Conservation (phyloP, 2,113 vertebrate genomes). For the Brachionichthys hirsutus region DNA sequence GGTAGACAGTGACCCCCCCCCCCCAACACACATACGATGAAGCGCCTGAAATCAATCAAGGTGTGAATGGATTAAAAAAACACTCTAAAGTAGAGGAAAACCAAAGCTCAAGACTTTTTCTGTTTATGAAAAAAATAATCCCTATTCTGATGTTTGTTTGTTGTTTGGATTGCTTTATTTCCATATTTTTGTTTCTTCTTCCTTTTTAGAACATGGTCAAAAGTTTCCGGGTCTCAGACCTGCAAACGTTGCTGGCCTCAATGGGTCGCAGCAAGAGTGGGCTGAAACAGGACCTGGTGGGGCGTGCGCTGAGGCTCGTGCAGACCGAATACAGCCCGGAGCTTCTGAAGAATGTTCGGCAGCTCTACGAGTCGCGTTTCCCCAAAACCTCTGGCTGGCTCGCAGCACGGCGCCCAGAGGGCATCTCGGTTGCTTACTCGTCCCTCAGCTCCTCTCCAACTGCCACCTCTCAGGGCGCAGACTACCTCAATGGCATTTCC, state of each 20-base stretch:
- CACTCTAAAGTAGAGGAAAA: no score
- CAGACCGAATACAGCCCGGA: constrained; percentile 97
- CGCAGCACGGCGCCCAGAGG: constrained; percentile 78
- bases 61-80: no score
- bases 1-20: no score
- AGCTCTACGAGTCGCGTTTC: constrained; percentile 95
- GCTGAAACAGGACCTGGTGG: constrained; percentile 97
- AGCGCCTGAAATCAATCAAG: no score
- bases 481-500: constrained; percentile 95
- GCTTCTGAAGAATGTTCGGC: constrained; percentile 95
- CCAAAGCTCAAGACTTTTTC: no score
- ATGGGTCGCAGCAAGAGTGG: constrained; percentile 99
- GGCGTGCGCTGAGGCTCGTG: constrained; percentile 91
- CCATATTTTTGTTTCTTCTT: constrained; percentile 29
- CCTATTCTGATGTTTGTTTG: no score
- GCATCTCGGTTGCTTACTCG: constrained; percentile 79
- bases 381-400: constrained; percentile 83
- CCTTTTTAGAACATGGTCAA: constrained; percentile 95
- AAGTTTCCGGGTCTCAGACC: constrained; percentile 99
- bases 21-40: no score
- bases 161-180: background rate
- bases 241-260: constrained; percentile 96
- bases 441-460: constrained; percentile 77
- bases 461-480: constrained; percentile 82
- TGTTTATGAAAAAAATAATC: no score